phyloP scores from a whole-genome alignment of 2,113 vertebrate genomes.

The Epinephelus moara region DNA sequence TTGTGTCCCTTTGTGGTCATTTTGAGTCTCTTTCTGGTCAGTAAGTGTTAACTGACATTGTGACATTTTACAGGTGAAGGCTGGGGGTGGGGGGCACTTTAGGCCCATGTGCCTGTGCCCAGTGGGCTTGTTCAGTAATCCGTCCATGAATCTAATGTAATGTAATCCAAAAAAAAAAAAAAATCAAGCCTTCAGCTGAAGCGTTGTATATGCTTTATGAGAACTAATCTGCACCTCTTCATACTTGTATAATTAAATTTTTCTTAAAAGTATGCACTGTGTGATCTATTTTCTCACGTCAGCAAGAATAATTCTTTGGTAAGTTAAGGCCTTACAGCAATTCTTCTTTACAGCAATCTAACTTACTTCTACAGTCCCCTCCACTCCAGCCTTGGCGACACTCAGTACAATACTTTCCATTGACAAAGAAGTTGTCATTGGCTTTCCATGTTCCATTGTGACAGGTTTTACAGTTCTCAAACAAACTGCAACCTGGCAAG shows the following conservation, averaged over 20 bases:
- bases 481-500: constrained; percentile 86
- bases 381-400: constrained; percentile 94
- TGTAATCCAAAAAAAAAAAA: not conserved
- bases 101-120: no score
- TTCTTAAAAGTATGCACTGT: not conserved
- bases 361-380: constrained; percentile 94
- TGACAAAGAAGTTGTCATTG: constrained; percentile 92
- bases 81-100: no score
- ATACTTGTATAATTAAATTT: not conserved
- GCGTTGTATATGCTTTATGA: not conserved
- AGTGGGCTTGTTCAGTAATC: no score
- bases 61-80: no score
- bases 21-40: no score
- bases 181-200: not conserved
- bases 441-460: constrained; percentile 93
- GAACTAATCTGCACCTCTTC: not conserved
- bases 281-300: not conserved
- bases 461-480: constrained; percentile 95
- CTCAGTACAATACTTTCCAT: constrained; percentile 89
- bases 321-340: constrained; percentile 29
- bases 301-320: not conserved
- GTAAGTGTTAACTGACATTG: no score
- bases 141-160: not conserved
- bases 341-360: not conserved
- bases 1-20: no score